Base-by-base conservation (phyloP, 2,113 vertebrate genomes). In the Tetraodon nigroviridis region DNA sequence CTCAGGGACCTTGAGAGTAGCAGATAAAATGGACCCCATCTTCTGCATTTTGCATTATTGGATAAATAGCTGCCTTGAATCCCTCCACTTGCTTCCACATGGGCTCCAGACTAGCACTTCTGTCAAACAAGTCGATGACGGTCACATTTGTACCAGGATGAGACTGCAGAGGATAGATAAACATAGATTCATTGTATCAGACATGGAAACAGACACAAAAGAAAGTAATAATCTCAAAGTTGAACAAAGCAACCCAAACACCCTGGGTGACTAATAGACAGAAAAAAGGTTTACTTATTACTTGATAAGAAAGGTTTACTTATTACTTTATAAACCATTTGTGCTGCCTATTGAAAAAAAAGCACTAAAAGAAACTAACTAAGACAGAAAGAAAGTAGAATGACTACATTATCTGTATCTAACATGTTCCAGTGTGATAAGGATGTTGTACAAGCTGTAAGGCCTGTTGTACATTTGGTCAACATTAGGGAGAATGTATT, bases 21-120 rank as follows among this genome's bases (percentile, higher is more conserved):
- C 91, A 92, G 74, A 92, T 90, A 22, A 92, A 87, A 63, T 96
- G 91, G 14, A 96, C 90, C 0, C 94, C 94, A 2, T 92, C 81
- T 0, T 77, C 90, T 6, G 93, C 88, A 2, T 94, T 92, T 69
- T 92, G 90, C 91, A 95, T 92, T 75, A 95, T 92, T 51, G 94
- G 94, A 61, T 87, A 89, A 57, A 95, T 92, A 13, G 90, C 94
- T 27, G 87, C 81, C 48, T 90, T 88, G 79, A 96, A 95, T 5
- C 94, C 93, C 51, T 93, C 89, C 65, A 93, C 94, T 82, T 96
- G 94, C 57, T 92, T 93, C 94, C 93, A 95, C 64, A 95, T 73
- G 10, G 94, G 93, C 84, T 92, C 50, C 68, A 96, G 82, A 62
- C 94, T 96, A 64, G 91, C 83, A 6, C 89, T 87, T 54, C 82